These are phyloP conservation scores for Picathartes gymnocephalus DNA, from an alignment of 2,113 vertebrate genomes.

Conservation along the genomic window DNA sequence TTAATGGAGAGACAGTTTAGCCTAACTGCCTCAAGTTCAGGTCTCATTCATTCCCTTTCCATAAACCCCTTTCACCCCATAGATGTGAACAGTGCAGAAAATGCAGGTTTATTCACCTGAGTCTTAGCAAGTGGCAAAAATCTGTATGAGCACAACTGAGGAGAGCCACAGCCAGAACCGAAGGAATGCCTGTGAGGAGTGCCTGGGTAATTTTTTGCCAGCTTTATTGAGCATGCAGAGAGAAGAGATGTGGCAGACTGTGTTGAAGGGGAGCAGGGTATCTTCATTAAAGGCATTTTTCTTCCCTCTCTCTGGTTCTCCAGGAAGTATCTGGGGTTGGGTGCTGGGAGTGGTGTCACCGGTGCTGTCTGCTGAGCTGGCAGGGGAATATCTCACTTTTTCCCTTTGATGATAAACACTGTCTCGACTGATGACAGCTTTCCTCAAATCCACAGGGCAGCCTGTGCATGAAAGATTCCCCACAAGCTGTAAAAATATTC, in stretches of 20 bases:
- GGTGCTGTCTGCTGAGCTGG: neutral
- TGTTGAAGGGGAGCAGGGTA: neutral
- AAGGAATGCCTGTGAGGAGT: rapidly evolving
- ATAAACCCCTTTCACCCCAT: neutral
- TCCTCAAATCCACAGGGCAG: neutral
- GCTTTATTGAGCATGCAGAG: neutral
- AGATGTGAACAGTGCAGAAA: neutral
- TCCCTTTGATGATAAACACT: neutral
- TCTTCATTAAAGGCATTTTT: neutral
- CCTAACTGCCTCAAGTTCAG: neutral
- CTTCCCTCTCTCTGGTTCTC: neutral
- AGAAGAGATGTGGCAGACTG: neutral
- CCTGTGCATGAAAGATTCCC: neutral
- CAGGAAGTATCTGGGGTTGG: neutral
- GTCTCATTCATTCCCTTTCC: neutral
- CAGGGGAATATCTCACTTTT: neutral
- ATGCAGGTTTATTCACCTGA: neutral
- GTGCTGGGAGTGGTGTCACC: too few relatives aligned
- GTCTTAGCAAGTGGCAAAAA: neutral
- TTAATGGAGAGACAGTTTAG: neutral
- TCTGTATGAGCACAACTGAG: rapidly evolving
- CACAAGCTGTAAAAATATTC: neutral
- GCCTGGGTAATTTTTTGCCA: neutral
- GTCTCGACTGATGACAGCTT: neutral
- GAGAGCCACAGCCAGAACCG: neutral